Evolutionary conservation across 2,113 vertebrate genomes (phyloP).

Genomic region (Pagrus major): DNA sequence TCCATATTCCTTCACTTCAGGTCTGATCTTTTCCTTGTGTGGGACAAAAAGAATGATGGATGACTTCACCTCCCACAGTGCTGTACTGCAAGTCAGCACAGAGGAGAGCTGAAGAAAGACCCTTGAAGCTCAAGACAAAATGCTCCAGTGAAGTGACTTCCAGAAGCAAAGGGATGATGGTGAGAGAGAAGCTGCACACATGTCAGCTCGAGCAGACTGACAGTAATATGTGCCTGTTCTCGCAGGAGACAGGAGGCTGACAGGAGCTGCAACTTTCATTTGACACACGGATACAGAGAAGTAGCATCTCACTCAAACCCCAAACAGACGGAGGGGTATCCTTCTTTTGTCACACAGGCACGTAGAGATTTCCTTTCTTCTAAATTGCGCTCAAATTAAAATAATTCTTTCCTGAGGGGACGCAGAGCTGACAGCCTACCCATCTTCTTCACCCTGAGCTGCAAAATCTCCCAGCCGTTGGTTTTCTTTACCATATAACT

Average conservation of each 20-base stretch:
- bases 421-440: slow-evolving; percentile 42
- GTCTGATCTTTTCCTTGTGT: not conserved
- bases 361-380: not conserved
- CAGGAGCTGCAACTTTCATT: slow-evolving; percentile 48
- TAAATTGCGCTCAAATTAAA: slow-evolving; percentile 50
- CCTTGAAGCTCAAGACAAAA: slow-evolving; percentile 39
- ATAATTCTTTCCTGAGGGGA: slow-evolving; percentile 26
- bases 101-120: slow-evolving; percentile 20
- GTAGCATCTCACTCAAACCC: slow-evolving; percentile 25
- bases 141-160: slow-evolving; percentile 31
- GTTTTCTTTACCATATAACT: slow-evolving; percentile 61
- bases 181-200: slow-evolving; percentile 8
- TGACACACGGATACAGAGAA: slow-evolving; percentile 13
- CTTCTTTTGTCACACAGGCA: not conserved
- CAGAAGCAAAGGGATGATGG: slow-evolving; percentile 8
- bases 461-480: slow-evolving; percentile 27
- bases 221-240: slow-evolving; percentile 43
- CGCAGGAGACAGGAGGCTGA: slow-evolving; percentile 35
- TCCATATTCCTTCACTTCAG: not conserved
- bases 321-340: slow-evolving; percentile 14
- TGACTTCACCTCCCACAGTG: slow-evolving; percentile 21
- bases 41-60: slow-evolving; percentile 17
- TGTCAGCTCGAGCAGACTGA: slow-evolving; percentile 50
- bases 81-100: not conserved
- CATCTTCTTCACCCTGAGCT: slow-evolving; percentile 40